phyloP scores from a whole-genome alignment of 2,888 invertebrate species.

The Drosophila lutescens region DNA sequence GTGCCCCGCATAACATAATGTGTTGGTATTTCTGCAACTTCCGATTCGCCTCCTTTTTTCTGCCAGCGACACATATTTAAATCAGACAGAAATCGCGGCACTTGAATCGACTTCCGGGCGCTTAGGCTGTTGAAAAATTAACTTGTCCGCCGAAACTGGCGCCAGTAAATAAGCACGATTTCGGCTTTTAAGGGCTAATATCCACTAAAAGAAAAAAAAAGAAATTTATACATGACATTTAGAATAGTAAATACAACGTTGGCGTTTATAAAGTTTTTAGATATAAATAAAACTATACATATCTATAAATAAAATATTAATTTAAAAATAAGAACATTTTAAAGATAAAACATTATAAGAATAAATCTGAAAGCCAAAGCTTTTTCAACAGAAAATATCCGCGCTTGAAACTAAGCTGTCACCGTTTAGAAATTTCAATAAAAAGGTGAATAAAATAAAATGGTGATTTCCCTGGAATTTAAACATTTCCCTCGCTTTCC shows the following conservation, averaged over 20 bases:
- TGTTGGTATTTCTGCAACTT: slow-evolving; percentile 48
- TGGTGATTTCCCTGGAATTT: not conserved
- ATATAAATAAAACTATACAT: no score
- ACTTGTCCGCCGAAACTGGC: slow-evolving; percentile 74
- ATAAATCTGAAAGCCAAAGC: not conserved
- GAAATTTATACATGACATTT: not conserved
- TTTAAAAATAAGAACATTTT: no score
- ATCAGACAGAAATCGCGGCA: slow-evolving; percentile 51
- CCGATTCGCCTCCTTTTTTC: slow-evolving; percentile 26
- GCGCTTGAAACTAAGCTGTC: not conserved
- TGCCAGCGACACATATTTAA: slow-evolving; percentile 74
- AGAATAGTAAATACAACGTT: no score
- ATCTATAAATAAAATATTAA: no score
- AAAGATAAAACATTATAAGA: not conserved
- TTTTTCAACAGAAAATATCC: not conserved
- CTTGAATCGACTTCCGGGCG: slow-evolving; percentile 61
- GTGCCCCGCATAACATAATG: slow-evolving; percentile 55
- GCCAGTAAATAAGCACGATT: slow-evolving; percentile 63
- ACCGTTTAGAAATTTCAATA: not conserved
- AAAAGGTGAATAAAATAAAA: not conserved
- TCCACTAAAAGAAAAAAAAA: slow-evolving; percentile 2
- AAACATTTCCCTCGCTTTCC: not conserved
- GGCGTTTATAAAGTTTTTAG: no score
- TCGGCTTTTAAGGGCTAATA: slow-evolving; percentile 5
- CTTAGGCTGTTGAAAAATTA: slow-evolving; percentile 79